Percentiles rank a stretch among this genome's conserved stretches.
Conservation (phyloP, 2,797 vertebrate species). For the Clamator glandarius region DNA sequence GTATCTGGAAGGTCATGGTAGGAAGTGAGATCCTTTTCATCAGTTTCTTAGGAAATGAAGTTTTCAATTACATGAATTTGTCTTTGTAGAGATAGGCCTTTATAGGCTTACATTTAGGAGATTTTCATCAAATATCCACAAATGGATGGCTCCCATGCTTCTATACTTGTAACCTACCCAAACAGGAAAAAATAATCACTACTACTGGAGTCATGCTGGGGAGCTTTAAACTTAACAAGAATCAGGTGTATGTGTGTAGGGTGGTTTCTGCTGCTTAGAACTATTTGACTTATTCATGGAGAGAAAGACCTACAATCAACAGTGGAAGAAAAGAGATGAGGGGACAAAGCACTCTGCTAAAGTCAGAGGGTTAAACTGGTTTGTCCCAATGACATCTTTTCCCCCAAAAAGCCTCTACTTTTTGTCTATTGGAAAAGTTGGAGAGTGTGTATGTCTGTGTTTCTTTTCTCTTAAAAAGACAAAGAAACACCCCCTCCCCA, state of each 20-base stretch:
- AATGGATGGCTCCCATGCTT: slow-evolving; percentile 23
- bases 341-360: neutral
- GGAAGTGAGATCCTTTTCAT: slow-evolving; percentile 51
- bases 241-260: neutral
- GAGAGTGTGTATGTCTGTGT: too few relatives aligned
- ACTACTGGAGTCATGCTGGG: neutral
- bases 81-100: slow-evolving; percentile 33
- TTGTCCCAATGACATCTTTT: neutral
- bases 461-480: neutral
- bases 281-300: neutral
- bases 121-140: neutral
- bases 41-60: slow-evolving; percentile 57
- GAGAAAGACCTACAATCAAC: neutral
- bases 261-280: neutral
- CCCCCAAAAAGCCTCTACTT: neutral
- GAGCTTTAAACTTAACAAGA: neutral
- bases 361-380: neutral
- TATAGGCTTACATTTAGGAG: neutral
- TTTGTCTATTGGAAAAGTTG: neutral
- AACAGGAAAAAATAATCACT: neutral
- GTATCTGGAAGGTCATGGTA: slow-evolving; percentile 46
- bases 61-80: slow-evolving; percentile 60
- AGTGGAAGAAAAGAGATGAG: neutral
- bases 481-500: neutral
- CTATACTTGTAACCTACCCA: neutral